These are phyloP conservation scores for Acanthis flammea DNA, from an alignment of 2,797 vertebrate species.

Conservation along the genomic window DNA sequence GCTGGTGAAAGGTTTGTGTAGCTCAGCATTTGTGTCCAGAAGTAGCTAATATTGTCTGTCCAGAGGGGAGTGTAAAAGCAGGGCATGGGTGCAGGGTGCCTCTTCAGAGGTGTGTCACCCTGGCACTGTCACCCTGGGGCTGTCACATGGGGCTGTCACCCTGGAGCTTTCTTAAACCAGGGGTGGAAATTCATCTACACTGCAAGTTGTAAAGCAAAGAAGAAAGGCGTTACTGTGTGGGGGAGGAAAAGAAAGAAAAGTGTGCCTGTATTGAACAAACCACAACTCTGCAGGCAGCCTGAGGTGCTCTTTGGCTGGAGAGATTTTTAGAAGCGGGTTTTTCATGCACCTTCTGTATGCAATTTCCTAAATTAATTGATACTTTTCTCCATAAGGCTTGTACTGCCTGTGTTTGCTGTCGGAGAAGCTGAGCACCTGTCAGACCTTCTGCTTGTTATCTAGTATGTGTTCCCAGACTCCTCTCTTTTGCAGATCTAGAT, in stretches of 20 bases:
- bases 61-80: background rate
- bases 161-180: background rate
- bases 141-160: background rate
- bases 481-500: background rate
- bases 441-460: slow-evolving; percentile 11
- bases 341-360: background rate
- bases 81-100: background rate
- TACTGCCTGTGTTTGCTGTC: background rate
- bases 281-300: fast-evolving
- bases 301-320: background rate
- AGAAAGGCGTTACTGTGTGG: background rate
- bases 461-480: background rate
- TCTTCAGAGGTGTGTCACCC: background rate
- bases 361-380: background rate
- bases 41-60: background rate
- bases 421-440: background rate
- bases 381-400: background rate
- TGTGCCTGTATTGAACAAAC: background rate
- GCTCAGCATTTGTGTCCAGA: background rate
- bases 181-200: background rate
- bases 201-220: background rate
- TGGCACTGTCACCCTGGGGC: too few relatives aligned
- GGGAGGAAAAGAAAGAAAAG: background rate
- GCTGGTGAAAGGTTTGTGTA: background rate
- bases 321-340: background rate